Conservation (phyloP, 2,888 invertebrate species). For the Trachelus troglodyta region DNA sequence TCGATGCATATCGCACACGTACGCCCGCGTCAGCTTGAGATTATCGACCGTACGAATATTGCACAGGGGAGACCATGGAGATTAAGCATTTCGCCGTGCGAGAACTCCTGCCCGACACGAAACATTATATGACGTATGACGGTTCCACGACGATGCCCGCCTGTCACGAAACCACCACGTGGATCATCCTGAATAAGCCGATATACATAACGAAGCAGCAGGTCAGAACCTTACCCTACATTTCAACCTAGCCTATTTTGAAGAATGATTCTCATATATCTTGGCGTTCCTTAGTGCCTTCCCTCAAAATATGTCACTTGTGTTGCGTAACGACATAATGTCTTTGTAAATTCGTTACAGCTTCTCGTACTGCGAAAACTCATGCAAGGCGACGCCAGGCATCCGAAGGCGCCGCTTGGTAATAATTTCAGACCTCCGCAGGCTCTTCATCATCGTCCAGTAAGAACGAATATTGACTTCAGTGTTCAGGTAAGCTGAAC, state of each 20-base stretch:
- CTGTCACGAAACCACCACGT: conserved; percentile 98
- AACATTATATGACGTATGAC: conserved; percentile 98
- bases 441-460: conserved; percentile 91
- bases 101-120: conserved; percentile 90
- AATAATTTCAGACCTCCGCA: conserved; percentile 96
- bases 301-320: conserved; percentile 12
- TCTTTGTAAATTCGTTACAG: conserved; percentile 68
- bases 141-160: conserved; percentile 97
- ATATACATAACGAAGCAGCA: conserved; percentile 98
- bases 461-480: conserved; percentile 97
- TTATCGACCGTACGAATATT: conserved; percentile 25
- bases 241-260: neutral
- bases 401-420: conserved; percentile 90
- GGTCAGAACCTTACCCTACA: conserved; percentile 70
- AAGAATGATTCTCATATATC: conserved; percentile 1
- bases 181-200: conserved; percentile 98
- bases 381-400: conserved; percentile 89
- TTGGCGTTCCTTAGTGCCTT: neutral
- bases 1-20: conserved; percentile 18
- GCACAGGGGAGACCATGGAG: conserved; percentile 83
- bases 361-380: conserved; percentile 84
- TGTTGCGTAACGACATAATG: neutral
- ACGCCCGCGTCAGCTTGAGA: conserved; percentile 21
- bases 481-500: conserved; percentile 74
- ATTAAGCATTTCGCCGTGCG: conserved; percentile 88